These are phyloP conservation scores for Molorchus minor DNA, from an alignment of 2,888 invertebrate species.

Conservation along the genomic window DNA sequence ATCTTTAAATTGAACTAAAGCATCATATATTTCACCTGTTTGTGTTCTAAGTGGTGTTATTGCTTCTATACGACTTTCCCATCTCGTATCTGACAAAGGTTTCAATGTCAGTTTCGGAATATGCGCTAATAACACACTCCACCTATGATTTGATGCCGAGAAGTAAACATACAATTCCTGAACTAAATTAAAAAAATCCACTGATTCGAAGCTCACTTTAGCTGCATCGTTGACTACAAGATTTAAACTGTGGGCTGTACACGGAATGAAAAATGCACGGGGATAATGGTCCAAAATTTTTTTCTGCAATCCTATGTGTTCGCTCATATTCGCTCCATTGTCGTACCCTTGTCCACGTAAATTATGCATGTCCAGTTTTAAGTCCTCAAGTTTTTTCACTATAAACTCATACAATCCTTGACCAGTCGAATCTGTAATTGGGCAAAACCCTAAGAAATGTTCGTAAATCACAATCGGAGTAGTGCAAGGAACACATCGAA, in stretches of 20 bases:
- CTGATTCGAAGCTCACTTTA: conserved; percentile 35
- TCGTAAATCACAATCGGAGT: too few relatives aligned
- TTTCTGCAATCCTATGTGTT: background rate
- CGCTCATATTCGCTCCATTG: conserved; percentile 4
- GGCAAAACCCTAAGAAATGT: background rate
- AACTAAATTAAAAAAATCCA: conserved; percentile 30
- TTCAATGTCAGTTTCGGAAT: background rate
- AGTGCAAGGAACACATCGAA: background rate
- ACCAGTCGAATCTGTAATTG: background rate
- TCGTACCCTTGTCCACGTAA: background rate
- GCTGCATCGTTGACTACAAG: conserved; percentile 47
- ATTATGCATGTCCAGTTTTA: background rate
- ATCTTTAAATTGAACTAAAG: too few relatives aligned
- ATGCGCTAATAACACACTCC: conserved; percentile 3
- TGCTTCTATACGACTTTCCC: too few relatives aligned
- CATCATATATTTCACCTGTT: too few relatives aligned
- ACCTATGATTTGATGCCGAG: conserved; percentile 19
- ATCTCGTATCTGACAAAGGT: background rate
- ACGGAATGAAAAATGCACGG: conserved; percentile 33
- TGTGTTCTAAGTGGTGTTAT: too few relatives aligned
- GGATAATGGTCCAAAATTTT: background rate
- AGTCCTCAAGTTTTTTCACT: background rate
- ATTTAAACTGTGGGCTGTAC: conserved; percentile 47
- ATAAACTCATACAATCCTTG: background rate
- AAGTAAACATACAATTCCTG: conserved; percentile 32